phyloP scores from a whole-genome alignment of 53 echinoderm and acorn worm species.

The Echinometra lucunter region DNA sequence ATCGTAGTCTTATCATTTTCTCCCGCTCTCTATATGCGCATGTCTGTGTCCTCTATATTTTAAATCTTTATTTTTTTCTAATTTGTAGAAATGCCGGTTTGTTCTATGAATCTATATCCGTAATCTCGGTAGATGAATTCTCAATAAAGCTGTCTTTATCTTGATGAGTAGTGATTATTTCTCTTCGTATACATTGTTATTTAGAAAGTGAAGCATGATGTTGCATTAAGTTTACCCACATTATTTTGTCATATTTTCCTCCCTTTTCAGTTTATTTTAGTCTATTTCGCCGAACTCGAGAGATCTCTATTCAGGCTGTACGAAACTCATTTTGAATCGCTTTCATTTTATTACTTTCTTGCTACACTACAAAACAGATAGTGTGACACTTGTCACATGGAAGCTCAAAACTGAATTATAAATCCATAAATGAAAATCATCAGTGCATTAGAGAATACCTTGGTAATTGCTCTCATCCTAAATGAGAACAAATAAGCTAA shows the following conservation, averaged over 20 bases:
- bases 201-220: background rate
- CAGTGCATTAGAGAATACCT: no score
- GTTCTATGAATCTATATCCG: no score
- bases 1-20: no score
- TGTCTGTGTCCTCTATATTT: no score
- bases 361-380: background rate
- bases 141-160: no score
- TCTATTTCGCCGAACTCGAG: background rate
- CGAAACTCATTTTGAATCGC: background rate
- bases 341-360: background rate
- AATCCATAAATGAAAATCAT: no score
- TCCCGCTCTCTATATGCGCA: no score
- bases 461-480: background rate
- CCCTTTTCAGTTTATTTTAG: background rate
- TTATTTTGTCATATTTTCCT: background rate
- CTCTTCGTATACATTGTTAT: background rate
- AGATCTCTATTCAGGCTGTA: background rate
- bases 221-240: no score
- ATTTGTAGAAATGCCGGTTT: no score
- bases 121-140: no score
- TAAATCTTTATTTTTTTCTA: no score
- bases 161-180: background rate
- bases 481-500: background rate
- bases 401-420: no score
- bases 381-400: background rate